Base-by-base conservation (phyloP, 1,140 invertebrate genomes). In the Zaprionus davidi region DNA sequence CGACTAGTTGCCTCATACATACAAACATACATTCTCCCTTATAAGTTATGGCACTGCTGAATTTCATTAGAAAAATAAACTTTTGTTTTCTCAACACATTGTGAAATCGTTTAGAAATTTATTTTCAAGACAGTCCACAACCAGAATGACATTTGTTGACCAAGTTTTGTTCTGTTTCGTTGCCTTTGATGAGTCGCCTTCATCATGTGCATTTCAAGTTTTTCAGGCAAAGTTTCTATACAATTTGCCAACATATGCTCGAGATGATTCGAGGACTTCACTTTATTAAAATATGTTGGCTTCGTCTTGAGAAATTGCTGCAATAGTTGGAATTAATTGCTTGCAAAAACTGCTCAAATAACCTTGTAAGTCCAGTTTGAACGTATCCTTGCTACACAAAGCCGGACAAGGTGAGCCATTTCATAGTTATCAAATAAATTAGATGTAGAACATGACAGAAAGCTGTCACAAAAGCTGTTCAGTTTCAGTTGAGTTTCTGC, bases 291-390 rank as follows among this genome's bases (percentile, higher is more conserved):
- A 79, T 69, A 58, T 77, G 78, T 79, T 73, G 24, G 60, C 60
- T 76, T 65, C 58, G 74, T 62, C 64, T 73, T 77, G 75, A 79
- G 44, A 62, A 73, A 79, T 77, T 59, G 59, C 60, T 68, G 80
- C 66, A 65, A 75, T 78, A 69, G 68, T 53, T 76, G 38, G 78
- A 87, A 88, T 88, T 84, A 87, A 88, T 87, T 87, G 84, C 84
- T 77, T 84, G 84, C 65, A 81, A 81, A 11, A 81, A 83, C 84
- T 81, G 60, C 55, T 79, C 62, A 49, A 46, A 55, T 46, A 41
- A 36, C 51, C 51, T 57, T 51, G 67, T 58, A 73, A 79, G 55
- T 60, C 57, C 31, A 49, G 57, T 51, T 28, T 22, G 36, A 5
- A 13, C 6, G 41, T 5, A 11, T 51, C 9, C 22, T 17, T 34